These are phyloP conservation scores for Cisticola juncidis DNA, from an alignment of 2,113 vertebrate genomes.

Conservation along the genomic window DNA sequence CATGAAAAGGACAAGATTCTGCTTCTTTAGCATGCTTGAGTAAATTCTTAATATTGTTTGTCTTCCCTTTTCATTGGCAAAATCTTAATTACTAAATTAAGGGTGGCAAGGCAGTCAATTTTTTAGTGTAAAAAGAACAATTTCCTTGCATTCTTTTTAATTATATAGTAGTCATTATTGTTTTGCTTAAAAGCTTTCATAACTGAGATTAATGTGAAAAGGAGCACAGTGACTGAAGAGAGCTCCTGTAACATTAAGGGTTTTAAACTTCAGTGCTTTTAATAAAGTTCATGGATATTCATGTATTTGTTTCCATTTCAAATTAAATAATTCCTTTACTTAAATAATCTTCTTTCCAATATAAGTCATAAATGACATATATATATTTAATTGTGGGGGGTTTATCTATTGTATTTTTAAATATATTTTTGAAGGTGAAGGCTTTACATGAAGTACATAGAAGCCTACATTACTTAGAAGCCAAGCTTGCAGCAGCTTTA, in stretches of 20 bases:
- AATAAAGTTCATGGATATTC: not conserved
- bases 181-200: conserved; percentile 2
- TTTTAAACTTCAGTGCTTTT: not conserved
- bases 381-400: rapidly evolving
- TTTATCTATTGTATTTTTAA: not conserved
- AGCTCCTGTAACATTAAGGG: not conserved
- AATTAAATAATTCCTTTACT: not conserved
- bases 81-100: not conserved
- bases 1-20: not conserved
- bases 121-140: not conserved
- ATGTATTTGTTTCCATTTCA: not conserved
- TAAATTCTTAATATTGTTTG: not conserved
- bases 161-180: not conserved
- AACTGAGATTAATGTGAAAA: not conserved
- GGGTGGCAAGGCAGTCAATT: not conserved
- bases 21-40: not conserved
- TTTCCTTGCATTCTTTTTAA: not conserved
- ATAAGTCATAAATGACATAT: not conserved
- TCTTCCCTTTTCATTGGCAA: not conserved
- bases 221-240: not conserved
- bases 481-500: not conserved
- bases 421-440: not conserved
- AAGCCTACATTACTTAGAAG: not conserved
- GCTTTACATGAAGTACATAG: not conserved
- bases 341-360: not conserved